These are phyloP conservation scores for Pseudonaja textilis DNA, from an alignment of 2,113 vertebrate species.

Conservation along the genomic window DNA sequence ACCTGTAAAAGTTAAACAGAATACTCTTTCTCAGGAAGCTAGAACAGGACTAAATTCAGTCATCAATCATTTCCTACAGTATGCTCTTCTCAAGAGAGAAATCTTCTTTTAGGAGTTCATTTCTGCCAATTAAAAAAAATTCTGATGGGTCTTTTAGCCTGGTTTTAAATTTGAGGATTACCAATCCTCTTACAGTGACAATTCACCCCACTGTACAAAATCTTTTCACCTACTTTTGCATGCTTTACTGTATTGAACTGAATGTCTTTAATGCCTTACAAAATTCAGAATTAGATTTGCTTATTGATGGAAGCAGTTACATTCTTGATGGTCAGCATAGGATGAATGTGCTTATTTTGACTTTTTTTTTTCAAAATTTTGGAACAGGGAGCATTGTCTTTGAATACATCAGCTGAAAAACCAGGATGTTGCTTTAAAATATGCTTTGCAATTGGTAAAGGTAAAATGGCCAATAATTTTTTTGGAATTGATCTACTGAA, in stretches of 20 bases:
- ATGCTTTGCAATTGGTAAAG: neutral
- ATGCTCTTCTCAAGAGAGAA: no score
- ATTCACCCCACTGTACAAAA: no score
- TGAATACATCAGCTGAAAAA: neutral
- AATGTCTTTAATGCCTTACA: neutral
- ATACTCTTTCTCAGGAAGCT: no score
- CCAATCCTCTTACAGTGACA: neutral
- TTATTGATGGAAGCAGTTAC: neutral
- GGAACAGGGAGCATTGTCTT: neutral
- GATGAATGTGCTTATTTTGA: neutral
- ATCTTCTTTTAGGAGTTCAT: no score
- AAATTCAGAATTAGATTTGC: neutral
- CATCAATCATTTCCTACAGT: no score
- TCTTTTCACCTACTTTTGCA: neutral
- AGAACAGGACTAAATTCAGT: no score
- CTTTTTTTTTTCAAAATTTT: neutral
- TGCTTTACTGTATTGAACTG: neutral
- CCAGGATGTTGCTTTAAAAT: neutral
- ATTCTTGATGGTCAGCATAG: neutral
- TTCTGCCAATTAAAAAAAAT: no score
- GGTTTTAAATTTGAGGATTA: neutral
- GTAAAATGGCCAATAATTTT: neutral
- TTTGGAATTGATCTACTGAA: neutral
- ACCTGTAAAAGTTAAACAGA: no score
- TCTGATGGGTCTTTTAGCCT: neutral